A percentile compares a stretch with the other conserved stretches of the same genome.
Evolutionary conservation across 2,113 vertebrate species (phyloP).

Genomic region (Acanthochromis polyacanthus): DNA sequence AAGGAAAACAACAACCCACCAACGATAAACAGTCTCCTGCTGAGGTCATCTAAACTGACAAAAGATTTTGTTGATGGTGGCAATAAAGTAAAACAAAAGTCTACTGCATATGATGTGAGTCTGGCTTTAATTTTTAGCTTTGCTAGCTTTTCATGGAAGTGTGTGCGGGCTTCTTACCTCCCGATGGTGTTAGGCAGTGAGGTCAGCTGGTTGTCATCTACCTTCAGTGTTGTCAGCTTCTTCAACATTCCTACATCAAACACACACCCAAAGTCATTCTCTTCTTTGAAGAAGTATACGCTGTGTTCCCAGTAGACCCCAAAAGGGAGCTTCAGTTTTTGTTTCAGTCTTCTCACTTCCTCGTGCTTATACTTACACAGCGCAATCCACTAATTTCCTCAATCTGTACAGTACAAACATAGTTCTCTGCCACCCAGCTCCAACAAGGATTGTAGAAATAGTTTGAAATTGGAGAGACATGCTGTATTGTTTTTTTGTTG

Average conservation of each 20-base stretch:
- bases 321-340: neutral
- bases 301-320: no score
- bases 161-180: constrained; percentile 86
- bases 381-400: neutral
- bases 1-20: constrained; percentile 62
- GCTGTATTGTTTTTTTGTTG: no score
- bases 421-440: no score
- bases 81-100: constrained; percentile 26
- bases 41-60: constrained; percentile 34
- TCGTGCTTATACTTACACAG: no score
- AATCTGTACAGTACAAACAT: neutral
- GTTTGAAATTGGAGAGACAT: no score
- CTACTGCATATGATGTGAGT: neutral
- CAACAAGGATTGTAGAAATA: no score
- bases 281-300: neutral
- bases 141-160: neutral
- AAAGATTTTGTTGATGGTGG: constrained; percentile 8
- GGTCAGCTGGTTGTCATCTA: constrained; percentile 99
- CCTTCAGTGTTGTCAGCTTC: constrained; percentile 97
- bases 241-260: constrained; percentile 91
- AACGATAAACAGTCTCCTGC: constrained; percentile 36
- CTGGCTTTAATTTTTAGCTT: constrained; percentile 6
- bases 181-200: constrained; percentile 96
- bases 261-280: constrained; percentile 15
- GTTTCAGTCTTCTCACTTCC: neutral